These are phyloP conservation scores for Tetramorium bicarinatum DNA, from an alignment of 2,888 invertebrate genomes.

Conservation along the genomic window DNA sequence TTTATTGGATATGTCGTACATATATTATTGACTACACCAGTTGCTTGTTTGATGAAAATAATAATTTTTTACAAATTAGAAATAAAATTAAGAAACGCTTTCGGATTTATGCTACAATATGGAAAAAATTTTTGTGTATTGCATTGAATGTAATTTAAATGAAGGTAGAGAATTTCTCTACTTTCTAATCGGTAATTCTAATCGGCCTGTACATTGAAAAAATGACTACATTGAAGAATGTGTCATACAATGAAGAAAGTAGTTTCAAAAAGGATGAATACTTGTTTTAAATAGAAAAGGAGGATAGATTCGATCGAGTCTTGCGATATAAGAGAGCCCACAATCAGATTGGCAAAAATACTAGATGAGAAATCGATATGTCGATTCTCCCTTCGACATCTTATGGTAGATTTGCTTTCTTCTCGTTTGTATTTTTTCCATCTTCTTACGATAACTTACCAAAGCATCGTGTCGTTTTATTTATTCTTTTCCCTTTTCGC, in stretches of 20 bases:
- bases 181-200: conserved; percentile 40
- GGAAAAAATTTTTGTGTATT: conserved; percentile 45
- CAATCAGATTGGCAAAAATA: conserved; percentile 75
- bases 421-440: conserved; percentile 9
- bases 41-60: neutral
- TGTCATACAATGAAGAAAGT: conserved; percentile 59
- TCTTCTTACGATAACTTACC: neutral
- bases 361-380: conserved; percentile 72
- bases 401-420: neutral
- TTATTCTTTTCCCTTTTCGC: neutral
- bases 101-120: neutral
- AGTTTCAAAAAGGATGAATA: conserved; percentile 55
- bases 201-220: conserved; percentile 46
- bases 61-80: neutral
- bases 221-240: conserved; percentile 36
- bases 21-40: neutral
- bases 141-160: conserved; percentile 79
- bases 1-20: neutral
- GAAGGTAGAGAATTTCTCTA: conserved; percentile 75
- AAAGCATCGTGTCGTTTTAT: neutral
- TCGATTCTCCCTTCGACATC: conserved; percentile 35
- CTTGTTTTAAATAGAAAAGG: conserved; percentile 74
- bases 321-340: conserved; percentile 74
- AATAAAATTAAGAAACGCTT: neutral
- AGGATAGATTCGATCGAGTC: conserved; percentile 74